Conservation (phyloP, 2,888 invertebrate genomes). For the Trichopria drosophilae region DNA sequence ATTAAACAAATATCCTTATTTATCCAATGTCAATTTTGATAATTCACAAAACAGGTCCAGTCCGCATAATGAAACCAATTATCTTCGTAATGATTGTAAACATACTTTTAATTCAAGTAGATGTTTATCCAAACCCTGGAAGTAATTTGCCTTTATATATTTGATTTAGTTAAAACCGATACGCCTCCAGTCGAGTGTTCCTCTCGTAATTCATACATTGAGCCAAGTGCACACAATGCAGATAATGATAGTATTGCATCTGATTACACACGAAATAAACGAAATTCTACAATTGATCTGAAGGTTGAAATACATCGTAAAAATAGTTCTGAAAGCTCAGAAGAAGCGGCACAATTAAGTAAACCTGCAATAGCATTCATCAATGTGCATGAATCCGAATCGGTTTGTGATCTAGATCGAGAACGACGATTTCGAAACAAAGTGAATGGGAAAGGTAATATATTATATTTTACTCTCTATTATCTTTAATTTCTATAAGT, state of each 20-base stretch:
- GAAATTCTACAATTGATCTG: constrained; percentile 67
- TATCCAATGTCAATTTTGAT: too few species aligned
- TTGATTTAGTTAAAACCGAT: constrained; percentile 51
- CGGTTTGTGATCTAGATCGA: constrained; percentile 41
- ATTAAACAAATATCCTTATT: too few species aligned
- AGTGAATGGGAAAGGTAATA: constrained; percentile 43
- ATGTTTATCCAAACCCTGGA: too few species aligned
- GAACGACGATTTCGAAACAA: constrained; percentile 43
- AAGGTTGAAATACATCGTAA: constrained; percentile 93
- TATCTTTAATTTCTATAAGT: background rate
- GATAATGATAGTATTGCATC: constrained; percentile 58
- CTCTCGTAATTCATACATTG: constrained; percentile 61
- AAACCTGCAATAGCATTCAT: constrained; percentile 47
- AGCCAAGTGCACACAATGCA: constrained; percentile 54
- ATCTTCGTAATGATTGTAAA: too few species aligned
- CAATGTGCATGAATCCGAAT: constrained; percentile 49
- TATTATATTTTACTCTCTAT: constrained; percentile 3
- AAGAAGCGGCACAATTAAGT: constrained; percentile 63
- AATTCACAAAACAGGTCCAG: too few species aligned
- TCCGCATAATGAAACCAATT: too few species aligned
- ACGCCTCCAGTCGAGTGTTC: constrained; percentile 63
- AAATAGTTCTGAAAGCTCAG: constrained; percentile 86
- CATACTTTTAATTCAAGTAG: too few species aligned
- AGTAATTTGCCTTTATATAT: too few species aligned
- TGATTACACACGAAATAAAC: constrained; percentile 55